Evolutionary conservation across 2,797 vertebrate genomes (phyloP).

Genomic region (Tapirus indicus): DNA sequence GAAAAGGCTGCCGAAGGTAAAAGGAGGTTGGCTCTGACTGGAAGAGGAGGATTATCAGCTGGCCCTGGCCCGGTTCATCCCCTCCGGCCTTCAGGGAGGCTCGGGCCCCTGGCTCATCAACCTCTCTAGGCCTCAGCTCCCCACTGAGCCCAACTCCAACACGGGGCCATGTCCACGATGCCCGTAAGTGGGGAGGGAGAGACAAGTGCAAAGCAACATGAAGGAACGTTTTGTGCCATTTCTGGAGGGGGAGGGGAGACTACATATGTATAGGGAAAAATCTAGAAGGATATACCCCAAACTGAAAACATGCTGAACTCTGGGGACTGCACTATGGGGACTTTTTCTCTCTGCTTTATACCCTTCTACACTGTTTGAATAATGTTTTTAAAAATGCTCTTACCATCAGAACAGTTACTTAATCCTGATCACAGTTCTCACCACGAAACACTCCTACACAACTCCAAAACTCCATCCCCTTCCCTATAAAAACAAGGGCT

Average conservation of each 20-base stretch:
- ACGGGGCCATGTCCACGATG: fast-evolving
- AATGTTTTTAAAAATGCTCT: not conserved
- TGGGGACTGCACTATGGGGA: not conserved
- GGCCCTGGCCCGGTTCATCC: not conserved
- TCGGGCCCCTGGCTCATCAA: not conserved
- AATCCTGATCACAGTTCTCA: not conserved
- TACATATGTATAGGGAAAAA: not conserved
- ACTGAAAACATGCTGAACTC: not conserved
- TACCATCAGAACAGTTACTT: not conserved
- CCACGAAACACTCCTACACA: fast-evolving
- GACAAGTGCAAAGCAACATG: not conserved
- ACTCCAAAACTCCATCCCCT: not conserved
- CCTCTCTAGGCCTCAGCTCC: not conserved
- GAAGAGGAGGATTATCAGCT: not conserved
- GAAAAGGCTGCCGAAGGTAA: not conserved
- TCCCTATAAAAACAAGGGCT: fast-evolving
- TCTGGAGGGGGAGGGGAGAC: not conserved
- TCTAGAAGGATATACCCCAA: not conserved
- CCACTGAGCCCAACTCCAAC: fast-evolving
- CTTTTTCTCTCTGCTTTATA: not conserved
- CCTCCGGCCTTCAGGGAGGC: too few species aligned
- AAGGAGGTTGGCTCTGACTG: not conserved
- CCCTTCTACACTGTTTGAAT: not conserved
- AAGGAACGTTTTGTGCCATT: not conserved
- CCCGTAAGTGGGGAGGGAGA: not conserved